Evolutionary conservation across 1,140 invertebrate genomes (phyloP), one percentile per base, ranked within the genome.

Genomic region (Contarinia nasturtii): DNA sequence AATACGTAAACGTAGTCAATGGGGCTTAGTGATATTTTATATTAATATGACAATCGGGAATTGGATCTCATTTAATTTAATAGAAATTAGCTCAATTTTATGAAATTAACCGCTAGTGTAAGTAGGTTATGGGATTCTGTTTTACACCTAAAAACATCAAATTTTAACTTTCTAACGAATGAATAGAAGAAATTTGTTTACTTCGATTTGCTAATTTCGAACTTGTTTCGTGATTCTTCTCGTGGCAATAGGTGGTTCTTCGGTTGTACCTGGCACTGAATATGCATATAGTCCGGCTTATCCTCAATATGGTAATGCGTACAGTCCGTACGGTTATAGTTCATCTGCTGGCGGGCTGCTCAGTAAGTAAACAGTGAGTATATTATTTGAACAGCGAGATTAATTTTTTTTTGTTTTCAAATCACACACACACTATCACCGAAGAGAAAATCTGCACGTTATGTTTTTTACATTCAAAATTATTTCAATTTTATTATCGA

Each of bases 281-380:
- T 84, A 82, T 57, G 71, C 77, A 17, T 84, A 84, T 61, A 79
- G 71, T 56, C 75, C 80, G 27, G 75, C 79, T 4, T 84, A 83
- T 60, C 75, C 77, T 50, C 80, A 83, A 59, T 84, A 84, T 61
- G 73, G 79, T 37, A 68, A 75, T 47, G 67, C 78, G 10, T 83
- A 82, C 55, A 75, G 76, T 46, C 72, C 76, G 14, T 83, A 83
- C 55, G 76, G 77, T 51, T 82, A 82, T 64, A 73, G 77, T 44
- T 68, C 76, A 52, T 71, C 76, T 50, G 73, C 77, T 57, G 75
- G 76, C 68, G 77, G 79, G 63, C 72, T 84, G 66, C 77, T 84
- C 72, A 82, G 80, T 82, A 80, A 80, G 79, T 82, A 77, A 74
- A 72, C 68, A 72, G 74, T 78, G 75, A 77, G 75, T 76, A 77